Conservation (phyloP, 2,113 vertebrate species). For the Dicrurus megarhynchus region DNA sequence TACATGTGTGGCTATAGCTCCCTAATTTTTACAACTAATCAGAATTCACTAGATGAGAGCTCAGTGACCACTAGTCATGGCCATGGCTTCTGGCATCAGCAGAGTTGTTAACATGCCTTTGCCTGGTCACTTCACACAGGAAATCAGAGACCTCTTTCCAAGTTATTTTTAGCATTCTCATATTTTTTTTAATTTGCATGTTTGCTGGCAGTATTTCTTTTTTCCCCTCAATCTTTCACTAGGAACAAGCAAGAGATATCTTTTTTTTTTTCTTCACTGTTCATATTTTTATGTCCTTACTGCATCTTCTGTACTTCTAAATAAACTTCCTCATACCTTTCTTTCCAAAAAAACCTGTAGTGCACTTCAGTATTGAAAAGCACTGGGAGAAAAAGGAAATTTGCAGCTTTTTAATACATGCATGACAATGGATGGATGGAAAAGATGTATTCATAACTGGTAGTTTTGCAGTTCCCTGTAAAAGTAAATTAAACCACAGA, state of each 20-base stretch:
- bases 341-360: not conserved
- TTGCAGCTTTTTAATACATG: not conserved
- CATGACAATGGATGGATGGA: not conserved
- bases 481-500: not conserved
- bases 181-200: not conserved
- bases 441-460: not conserved
- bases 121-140: not conserved
- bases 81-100: not conserved
- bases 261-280: not conserved
- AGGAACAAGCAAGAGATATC: not conserved
- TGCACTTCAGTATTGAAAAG: not conserved
- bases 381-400: not conserved
- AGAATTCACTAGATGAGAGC: not conserved
- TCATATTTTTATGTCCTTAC: not conserved
- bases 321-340: not conserved
- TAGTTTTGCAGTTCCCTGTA: not conserved
- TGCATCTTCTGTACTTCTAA: not conserved
- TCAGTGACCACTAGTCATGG: not conserved
- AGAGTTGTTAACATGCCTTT: not conserved
- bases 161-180: not conserved
- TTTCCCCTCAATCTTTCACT: not conserved
- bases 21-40: not conserved
- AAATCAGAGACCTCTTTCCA: not conserved
- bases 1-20: not conserved
- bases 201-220: not conserved